Base-by-base conservation (phyloP, 1,140 invertebrate genomes). In the Parapsyche elsis region DNA sequence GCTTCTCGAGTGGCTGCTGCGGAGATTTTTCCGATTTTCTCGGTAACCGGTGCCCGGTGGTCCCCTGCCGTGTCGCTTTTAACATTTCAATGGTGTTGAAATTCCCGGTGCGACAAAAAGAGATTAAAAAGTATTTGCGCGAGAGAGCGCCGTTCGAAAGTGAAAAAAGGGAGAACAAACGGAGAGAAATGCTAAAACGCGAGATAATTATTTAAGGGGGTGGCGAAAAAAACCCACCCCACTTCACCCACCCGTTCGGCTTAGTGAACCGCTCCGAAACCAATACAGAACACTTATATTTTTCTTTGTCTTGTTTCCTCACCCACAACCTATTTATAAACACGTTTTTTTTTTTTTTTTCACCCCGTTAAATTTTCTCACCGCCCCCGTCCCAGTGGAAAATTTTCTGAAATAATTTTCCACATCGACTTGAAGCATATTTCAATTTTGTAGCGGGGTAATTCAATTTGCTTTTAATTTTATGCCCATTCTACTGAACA, bases 121-220 rank as follows among this genome's bases (percentile, higher is more conserved):
- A 53, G 46, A 74, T 49, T 49, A 74, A 74, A 74, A 74, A 74
- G 44, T 46, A 53, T 74, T 74, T 74, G 46, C 71, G 14, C 30
- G 64, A 70, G 21, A 23, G 64, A 23, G 14, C 21, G 64, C 44
- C 9, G 46, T 53, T 74, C 71, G 44, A 53, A 49, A 74, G 44
- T 46, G 71, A 46, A 74, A 76, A 38, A 26, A 9, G 64, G 76
- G 76, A 73, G 61, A 57, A 67, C 24, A 75, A 81, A 76, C 80
- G 76, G 78, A 81, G 71, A 81, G 76, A 78, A 78, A 81, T 81
- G 80, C 78, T 71, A 74, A 74, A 81, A 53, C 26, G 70, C 24
- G 71, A 81, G 80, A 81, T 81, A 78, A 81, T 81, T 80, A 80
- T 80, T 81, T 59, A 38, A n/a, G 26, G 64, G 23, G 23, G 64